Evolutionary conservation across 2,888 invertebrate genomes (phyloP), one percentile per base, ranked within the genome.

Genomic region (Tenthredo livida): DNA sequence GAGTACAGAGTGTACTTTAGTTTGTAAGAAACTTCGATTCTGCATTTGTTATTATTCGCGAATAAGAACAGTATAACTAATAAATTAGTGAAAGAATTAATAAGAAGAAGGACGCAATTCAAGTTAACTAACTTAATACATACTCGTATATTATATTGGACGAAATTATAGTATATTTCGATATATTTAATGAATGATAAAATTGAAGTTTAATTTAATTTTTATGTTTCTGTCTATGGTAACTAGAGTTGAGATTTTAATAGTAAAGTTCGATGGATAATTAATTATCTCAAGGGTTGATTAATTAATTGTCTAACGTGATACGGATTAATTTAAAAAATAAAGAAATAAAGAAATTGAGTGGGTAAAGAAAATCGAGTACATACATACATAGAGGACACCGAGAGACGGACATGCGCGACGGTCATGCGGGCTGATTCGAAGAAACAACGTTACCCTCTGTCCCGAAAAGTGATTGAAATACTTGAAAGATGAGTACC

Each of bases 401-500:
- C 37, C 67, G 40, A 61, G 37, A 80, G 80, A 58, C 80, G 61
- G 80, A 80, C 84, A 88, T 88, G 88, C 87, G 86, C 85, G 87
- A 85, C 85, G 89, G 88, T 86, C 86, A 89, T 89, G 88, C 89
- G 86, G 87, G 86, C 86, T 88, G 87, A 88, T 86, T 85, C 88
- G 80, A 85, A 85, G 78, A 70, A 86, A 84, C 83, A 85, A 4
- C 84, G 84, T 54, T 84, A 50, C 84, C 84, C 85, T 40, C 87
- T 86, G 87, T 75, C 85, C 85, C 84, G 84, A 85, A 86, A 73
- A 84, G 58, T 73, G 67, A 72, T 70, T 50, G 43, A 84, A 70
- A 84, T 84, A 33, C 73, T 40, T 21, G 75, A 90, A 91, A 91
- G 90, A 93, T 93, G 93, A 93, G 93, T 91, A 91, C 93, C 90